Evolutionary conservation across 2,797 vertebrate genomes (phyloP).

Genomic region (Crax fasciolata): DNA sequence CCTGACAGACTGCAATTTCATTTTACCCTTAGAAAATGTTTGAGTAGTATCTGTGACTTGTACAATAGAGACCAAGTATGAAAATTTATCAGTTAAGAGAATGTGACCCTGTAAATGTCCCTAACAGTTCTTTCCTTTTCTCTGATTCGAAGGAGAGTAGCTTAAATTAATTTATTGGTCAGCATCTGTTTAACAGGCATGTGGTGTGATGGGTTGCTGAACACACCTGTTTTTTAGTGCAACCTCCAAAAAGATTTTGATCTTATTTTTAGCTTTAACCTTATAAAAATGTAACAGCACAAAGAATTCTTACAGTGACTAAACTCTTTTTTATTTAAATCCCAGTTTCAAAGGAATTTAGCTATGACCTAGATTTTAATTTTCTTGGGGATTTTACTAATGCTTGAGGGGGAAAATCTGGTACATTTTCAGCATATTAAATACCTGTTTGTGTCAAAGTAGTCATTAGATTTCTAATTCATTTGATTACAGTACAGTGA

Average conservation of each 20-base stretch:
- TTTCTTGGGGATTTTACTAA: slow-evolving; percentile 71
- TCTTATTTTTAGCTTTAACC: slow-evolving; percentile 63
- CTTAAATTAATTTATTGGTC: slow-evolving; percentile 68
- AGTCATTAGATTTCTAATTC: slow-evolving; percentile 47
- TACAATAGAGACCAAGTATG: neutral
- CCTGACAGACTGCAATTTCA: neutral
- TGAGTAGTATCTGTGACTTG: neutral
- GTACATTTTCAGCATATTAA: slow-evolving; percentile 75
- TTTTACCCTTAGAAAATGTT: neutral
- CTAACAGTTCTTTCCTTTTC: slow-evolving; percentile 59
- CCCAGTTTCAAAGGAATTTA: slow-evolving; percentile 69
- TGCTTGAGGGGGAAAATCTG: slow-evolving; percentile 62
- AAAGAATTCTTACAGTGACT: slow-evolving; percentile 63
- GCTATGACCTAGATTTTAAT: slow-evolving; percentile 63
- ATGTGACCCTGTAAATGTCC: slow-evolving; percentile 53
- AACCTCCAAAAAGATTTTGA: slow-evolving; percentile 29
- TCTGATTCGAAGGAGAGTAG: slow-evolving; percentile 29
- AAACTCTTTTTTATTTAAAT: slow-evolving; percentile 3
- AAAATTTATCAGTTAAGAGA: slow-evolving; percentile 60
- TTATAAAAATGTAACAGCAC: slow-evolving; percentile 63
- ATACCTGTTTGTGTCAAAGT: slow-evolving; percentile 67
- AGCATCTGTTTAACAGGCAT: slow-evolving; percentile 59
- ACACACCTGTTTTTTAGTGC: slow-evolving; percentile 58
- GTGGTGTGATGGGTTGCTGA: slow-evolving; percentile 26
- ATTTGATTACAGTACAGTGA: slow-evolving; percentile 49